A percentile compares a stretch with the other conserved stretches of the same genome.
Conservation (phyloP, 2,888 invertebrate genomes). For the Machimus rusticus region DNA sequence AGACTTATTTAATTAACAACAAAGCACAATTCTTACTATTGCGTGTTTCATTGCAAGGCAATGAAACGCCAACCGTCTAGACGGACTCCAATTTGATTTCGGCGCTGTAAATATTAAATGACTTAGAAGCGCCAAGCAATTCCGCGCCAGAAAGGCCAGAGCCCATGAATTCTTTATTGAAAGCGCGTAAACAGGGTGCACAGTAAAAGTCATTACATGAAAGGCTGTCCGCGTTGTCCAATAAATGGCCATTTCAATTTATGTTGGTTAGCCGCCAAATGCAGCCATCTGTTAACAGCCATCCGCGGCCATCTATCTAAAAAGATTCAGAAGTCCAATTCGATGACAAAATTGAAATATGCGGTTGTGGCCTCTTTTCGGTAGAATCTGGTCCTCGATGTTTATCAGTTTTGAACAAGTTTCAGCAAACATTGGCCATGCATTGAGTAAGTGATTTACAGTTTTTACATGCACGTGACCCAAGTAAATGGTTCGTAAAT, state of each 20-base stretch:
- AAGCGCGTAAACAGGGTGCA: not conserved
- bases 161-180: not conserved
- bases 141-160: not conserved
- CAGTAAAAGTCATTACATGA: not conserved
- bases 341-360: not conserved
- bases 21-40: not conserved
- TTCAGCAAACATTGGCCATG: not conserved
- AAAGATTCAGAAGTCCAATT: not conserved
- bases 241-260: not conserved
- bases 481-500: not conserved
- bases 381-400: not conserved
- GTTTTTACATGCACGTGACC: not conserved
- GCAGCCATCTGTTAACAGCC: not conserved
- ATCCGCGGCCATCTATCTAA: not conserved
- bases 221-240: not conserved
- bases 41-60: not conserved
- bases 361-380: constrained; percentile 5
- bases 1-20: not conserved
- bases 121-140: not conserved
- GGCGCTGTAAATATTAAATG: not conserved
- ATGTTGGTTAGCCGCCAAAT: not conserved
- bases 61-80: not conserved
- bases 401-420: not conserved
- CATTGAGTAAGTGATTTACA: not conserved
- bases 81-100: not conserved